Evolutionary conservation across 2,888 invertebrate genomes (phyloP).

Genomic region (Diloba caeruleocephala): DNA sequence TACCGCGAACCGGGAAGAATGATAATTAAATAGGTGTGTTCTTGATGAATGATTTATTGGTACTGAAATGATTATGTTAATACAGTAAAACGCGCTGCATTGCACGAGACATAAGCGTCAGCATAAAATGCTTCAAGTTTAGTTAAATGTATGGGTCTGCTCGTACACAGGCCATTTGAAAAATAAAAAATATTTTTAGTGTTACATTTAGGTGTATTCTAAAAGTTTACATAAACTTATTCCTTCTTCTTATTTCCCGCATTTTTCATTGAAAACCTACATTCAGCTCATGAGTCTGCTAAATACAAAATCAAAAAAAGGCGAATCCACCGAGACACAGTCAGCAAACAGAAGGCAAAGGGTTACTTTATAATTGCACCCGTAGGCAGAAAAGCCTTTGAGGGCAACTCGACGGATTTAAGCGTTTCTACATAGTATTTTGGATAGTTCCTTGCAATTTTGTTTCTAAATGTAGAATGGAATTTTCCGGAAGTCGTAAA

Average conservation of each 20-base stretch:
- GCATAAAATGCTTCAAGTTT: no score
- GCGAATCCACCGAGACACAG: constrained; percentile 45
- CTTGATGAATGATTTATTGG: no score
- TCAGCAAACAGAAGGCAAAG: constrained; percentile 44
- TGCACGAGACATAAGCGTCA: no score
- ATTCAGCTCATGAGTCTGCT: constrained; percentile 13
- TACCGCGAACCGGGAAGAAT: no score
- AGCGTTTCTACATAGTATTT: constrained; percentile 29
- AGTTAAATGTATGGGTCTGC: no score
- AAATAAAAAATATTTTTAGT: no score
- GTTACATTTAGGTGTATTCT: no score
- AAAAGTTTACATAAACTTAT: no score
- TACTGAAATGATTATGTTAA: no score
- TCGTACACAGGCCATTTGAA: no score
- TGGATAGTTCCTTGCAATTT: constrained; percentile 24
- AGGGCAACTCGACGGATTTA: constrained; percentile 41
- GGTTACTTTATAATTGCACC: constrained; percentile 52
- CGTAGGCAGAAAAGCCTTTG: constrained; percentile 54
- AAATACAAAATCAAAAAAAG: constrained; percentile 51
- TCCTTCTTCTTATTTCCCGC: not conserved
- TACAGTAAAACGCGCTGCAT: no score
- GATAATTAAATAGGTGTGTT: no score
- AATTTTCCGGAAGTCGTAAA: constrained; percentile 6
- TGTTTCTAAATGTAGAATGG: constrained; percentile 28
- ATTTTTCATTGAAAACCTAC: constrained; percentile 17